A percentile compares a stretch with the other conserved stretches of the same genome.
Conservation (phyloP, 2,888 invertebrate species). For the Stenichneumon culpator region DNA sequence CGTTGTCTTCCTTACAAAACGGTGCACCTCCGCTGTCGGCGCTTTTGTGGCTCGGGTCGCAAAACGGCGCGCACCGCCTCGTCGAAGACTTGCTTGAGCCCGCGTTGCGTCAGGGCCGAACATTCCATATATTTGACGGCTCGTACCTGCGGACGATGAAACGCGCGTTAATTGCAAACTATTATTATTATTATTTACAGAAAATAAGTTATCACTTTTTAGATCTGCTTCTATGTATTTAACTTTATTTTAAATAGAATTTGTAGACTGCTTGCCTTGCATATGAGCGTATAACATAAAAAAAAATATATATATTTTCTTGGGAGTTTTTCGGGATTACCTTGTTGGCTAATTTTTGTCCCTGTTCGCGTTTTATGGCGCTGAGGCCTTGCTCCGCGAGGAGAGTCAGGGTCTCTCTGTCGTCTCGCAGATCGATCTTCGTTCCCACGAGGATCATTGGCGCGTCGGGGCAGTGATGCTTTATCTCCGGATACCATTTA, state of each 20-base stretch:
- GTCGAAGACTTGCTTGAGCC: slow-evolving; percentile 99
- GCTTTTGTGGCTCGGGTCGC: slow-evolving; percentile 98
- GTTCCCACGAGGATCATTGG: slow-evolving; percentile 99
- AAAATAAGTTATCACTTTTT: too few species aligned
- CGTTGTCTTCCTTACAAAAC: slow-evolving; percentile 88
- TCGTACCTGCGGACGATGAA: slow-evolving; percentile 88
- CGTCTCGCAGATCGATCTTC: slow-evolving; percentile 99
- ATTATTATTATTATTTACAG: too few species aligned
- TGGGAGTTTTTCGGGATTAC: slow-evolving; percentile 67
- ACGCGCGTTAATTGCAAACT: background rate
- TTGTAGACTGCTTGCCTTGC: too few species aligned
- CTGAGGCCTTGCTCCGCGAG: slow-evolving; percentile 97
- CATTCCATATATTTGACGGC: slow-evolving; percentile 99
- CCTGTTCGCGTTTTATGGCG: slow-evolving; percentile 98
- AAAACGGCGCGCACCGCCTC: slow-evolving; percentile 99
- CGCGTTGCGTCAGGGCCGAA: slow-evolving; percentile 99
- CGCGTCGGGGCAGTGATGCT: slow-evolving; percentile 99
- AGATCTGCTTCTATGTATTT: too few species aligned
- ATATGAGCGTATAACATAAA: background rate
- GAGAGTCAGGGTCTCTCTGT: slow-evolving; percentile 96
- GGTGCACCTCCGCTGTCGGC: slow-evolving; percentile 96
- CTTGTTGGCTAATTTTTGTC: slow-evolving; percentile 98
- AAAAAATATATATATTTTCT: too few species aligned
- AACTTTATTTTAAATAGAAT: too few species aligned
- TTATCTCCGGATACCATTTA: slow-evolving; percentile 99